phyloP scores from a whole-genome alignment of 2,888 invertebrate genomes.

The Capitulum mitella region DNA sequence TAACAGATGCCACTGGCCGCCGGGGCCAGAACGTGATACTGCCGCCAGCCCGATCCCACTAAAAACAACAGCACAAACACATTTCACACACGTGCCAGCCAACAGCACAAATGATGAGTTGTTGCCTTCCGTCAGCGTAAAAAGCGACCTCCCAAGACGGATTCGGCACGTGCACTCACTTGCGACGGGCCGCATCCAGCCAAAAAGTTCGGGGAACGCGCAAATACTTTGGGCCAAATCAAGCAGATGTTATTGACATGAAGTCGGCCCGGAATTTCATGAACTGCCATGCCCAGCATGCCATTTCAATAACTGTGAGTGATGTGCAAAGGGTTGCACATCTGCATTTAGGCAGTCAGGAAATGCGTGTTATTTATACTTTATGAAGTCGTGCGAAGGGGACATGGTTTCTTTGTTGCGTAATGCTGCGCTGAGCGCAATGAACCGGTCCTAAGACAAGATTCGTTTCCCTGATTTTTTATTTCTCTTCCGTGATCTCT shows the following conservation, averaged over 20 bases:
- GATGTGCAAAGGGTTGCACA: no score
- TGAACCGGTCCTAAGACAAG: no score
- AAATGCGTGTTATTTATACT: no score
- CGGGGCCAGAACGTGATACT: neutral
- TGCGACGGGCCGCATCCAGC: neutral
- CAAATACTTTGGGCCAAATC: neutral
- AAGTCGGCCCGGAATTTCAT: neutral
- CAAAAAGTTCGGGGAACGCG: neutral
- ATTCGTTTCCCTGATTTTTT: no score
- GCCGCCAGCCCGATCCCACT: neutral
- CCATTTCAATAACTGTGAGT: neutral
- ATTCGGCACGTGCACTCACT: neutral
- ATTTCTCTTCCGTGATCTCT: no score
- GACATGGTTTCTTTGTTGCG: no score
- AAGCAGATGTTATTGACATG: neutral
- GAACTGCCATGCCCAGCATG: neutral
- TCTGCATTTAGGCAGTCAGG: no score
- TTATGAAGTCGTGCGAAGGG: no score
- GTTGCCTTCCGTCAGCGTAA: neutral
- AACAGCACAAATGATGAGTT: neutral
- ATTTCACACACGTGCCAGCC: neutral
- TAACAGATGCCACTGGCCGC: no score
- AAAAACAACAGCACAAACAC: conserved; percentile 12
- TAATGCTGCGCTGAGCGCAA: no score
- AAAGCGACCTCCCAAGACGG: neutral